These are phyloP conservation scores for Zootoca vivipara DNA, from an alignment of 2,113 vertebrate species.

Conservation along the genomic window DNA sequence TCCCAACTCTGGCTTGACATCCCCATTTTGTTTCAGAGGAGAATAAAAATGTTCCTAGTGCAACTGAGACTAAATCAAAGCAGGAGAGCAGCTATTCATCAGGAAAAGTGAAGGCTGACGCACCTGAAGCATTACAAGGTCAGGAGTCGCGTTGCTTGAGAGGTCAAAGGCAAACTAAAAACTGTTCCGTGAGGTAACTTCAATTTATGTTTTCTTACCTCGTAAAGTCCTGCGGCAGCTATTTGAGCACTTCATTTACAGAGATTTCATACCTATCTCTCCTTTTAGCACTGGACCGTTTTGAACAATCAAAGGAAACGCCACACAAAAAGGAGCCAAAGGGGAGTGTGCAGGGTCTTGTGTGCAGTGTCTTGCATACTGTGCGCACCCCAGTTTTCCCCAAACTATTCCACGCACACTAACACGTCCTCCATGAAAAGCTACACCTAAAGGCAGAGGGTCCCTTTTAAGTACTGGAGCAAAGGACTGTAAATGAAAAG, in stretches of 20 bases:
- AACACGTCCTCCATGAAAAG: neutral
- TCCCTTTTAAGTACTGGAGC: neutral
- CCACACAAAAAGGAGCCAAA: neutral
- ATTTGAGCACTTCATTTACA: neutral
- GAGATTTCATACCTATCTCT: neutral
- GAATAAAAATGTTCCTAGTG: neutral
- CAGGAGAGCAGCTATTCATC: constrained; percentile 30
- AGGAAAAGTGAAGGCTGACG: constrained; percentile 5
- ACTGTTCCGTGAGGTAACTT: constrained; percentile 42
- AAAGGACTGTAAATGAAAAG: neutral
- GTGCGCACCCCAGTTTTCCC: neutral
- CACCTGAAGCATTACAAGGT: neutral
- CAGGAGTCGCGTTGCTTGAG: fast-evolving
- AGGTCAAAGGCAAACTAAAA: constrained; percentile 19
- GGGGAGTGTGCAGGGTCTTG: neutral
- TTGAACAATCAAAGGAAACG: neutral
- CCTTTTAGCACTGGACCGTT: neutral
- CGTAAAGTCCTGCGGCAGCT: neutral
- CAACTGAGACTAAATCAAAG: constrained; percentile 42
- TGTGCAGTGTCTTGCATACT: neutral
- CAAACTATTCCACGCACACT: neutral
- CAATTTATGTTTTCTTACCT: neutral
- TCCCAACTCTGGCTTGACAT: constrained; percentile 7
- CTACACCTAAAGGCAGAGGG: neutral
- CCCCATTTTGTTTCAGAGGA: constrained; percentile 57